Percentiles rank a stretch among this genome's conserved stretches.
These are phyloP conservation scores for Laticauda laticaudata DNA, from an alignment of 2,113 vertebrate species.

Conservation along the genomic window DNA sequence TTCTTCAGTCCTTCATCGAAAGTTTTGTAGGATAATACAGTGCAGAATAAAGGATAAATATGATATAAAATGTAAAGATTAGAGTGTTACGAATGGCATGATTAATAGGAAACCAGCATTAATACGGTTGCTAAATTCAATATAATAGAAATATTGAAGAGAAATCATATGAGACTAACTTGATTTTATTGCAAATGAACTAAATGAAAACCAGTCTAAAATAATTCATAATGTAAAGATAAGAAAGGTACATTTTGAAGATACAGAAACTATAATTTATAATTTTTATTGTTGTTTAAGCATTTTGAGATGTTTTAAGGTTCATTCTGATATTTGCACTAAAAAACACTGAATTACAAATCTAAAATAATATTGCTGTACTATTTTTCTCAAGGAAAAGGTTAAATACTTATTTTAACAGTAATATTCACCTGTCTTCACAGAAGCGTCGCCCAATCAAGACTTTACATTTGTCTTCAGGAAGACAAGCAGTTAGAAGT, in stretches of 20 bases:
- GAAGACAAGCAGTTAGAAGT: slow-evolving; percentile 88
- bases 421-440: slow-evolving; percentile 84
- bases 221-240: background rate
- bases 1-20: too few species aligned
- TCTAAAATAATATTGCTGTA: slow-evolving; percentile 5
- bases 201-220: background rate
- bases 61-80: background rate
- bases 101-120: background rate
- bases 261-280: background rate
- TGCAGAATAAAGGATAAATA: background rate
- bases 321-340: background rate
- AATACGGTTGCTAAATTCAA: background rate
- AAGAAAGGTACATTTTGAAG: background rate
- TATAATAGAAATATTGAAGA: background rate
- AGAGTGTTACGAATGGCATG: background rate
- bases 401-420: background rate
- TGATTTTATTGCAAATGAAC: background rate
- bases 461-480: slow-evolving; percentile 88
- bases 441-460: slow-evolving; percentile 88
- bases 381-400: background rate
- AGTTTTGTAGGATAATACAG: background rate
- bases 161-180: background rate
- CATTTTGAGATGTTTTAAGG: background rate
- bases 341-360: background rate
- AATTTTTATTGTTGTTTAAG: background rate